Percentiles rank a stretch among this genome's conserved stretches.
These are phyloP conservation scores for Ornithoptera priamus DNA, from an alignment of 2,888 invertebrate genomes.

Conservation along the genomic window DNA sequence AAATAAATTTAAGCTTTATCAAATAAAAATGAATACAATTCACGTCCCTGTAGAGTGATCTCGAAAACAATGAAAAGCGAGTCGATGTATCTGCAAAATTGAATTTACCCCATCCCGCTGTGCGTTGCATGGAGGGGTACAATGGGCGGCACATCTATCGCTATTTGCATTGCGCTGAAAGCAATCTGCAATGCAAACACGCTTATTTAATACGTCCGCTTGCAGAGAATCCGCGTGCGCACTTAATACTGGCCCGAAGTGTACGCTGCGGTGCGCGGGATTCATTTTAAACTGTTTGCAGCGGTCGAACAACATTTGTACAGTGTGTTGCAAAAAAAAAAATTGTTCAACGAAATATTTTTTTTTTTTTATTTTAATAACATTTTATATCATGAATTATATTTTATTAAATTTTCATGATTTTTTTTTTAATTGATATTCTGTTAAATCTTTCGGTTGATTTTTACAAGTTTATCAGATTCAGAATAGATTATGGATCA, in stretches of 20 bases:
- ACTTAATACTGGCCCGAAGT: conserved; percentile 32
- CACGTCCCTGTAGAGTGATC: background rate
- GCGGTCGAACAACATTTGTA: conserved; percentile 17
- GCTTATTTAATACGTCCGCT: conserved; percentile 48
- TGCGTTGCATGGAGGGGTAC: conserved; percentile 40
- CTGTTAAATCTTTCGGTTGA: too few species aligned
- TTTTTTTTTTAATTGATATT: too few species aligned
- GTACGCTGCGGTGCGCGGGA: conserved; percentile 15
- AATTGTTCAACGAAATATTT: background rate
- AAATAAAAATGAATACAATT: too few species aligned
- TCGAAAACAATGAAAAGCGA: background rate
- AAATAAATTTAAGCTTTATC: too few species aligned
- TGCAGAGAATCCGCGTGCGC: conserved; percentile 41
- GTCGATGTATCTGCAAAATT: conserved; percentile 16
- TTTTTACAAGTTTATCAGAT: too few species aligned
- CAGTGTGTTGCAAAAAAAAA: conserved; percentile 3
- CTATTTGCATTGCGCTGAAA: conserved; percentile 68
- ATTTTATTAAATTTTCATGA: too few species aligned
- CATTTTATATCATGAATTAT: too few species aligned
- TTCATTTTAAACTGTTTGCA: conserved; percentile 24
- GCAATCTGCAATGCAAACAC: conserved; percentile 74
- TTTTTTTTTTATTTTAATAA: background rate
- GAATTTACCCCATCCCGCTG: conserved; percentile 8
- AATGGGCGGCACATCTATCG: conserved; percentile 53
- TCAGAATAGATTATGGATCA: too few species aligned